phyloP scores from a whole-genome alignment of 2,888 invertebrate species.

The Drosophila macrospina region DNA sequence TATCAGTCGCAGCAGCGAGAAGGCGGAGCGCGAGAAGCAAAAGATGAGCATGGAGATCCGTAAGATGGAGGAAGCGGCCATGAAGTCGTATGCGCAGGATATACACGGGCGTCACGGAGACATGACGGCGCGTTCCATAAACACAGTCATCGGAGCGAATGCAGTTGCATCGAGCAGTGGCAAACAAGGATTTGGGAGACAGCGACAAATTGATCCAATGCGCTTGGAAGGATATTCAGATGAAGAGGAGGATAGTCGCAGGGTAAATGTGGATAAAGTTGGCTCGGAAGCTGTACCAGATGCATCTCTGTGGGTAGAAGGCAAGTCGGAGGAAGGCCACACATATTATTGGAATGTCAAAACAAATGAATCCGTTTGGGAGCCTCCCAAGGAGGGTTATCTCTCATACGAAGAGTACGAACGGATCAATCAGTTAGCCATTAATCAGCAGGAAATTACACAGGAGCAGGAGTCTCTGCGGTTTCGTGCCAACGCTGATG shows the following conservation, averaged over 20 bases:
- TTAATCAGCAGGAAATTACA: constrained; percentile 86
- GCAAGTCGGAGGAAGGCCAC: constrained; percentile 90
- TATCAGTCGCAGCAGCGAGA: constrained; percentile 93
- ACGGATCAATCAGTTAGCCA: constrained; percentile 86
- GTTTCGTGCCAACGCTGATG: constrained; percentile 85
- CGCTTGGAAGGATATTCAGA: constrained; percentile 83
- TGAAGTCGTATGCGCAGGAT: constrained; percentile 95
- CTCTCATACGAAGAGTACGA: constrained; percentile 89
- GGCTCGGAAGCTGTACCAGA: constrained; percentile 77
- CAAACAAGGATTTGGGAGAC: constrained; percentile 82
- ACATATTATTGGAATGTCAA: constrained; percentile 95
- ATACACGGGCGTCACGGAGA: constrained; percentile 86
- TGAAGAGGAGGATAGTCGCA: constrained; percentile 79
- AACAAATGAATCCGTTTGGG: constrained; percentile 93
- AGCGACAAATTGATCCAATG: constrained; percentile 83
- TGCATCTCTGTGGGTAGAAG: constrained; percentile 91
- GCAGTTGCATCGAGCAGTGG: constrained; percentile 82
- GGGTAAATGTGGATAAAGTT: constrained; percentile 75
- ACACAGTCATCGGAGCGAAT: constrained; percentile 71
- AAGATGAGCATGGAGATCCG: constrained; percentile 92
- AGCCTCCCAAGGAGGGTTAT: constrained; percentile 90
- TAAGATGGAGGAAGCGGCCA: constrained; percentile 95
- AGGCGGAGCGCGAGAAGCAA: constrained; percentile 91
- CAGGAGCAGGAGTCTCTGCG: constrained; percentile 85
- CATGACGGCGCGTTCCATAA: constrained; percentile 83